Evolutionary conservation across 2,888 invertebrate genomes (phyloP).

Genomic region (Drosophila demipolita): DNA sequence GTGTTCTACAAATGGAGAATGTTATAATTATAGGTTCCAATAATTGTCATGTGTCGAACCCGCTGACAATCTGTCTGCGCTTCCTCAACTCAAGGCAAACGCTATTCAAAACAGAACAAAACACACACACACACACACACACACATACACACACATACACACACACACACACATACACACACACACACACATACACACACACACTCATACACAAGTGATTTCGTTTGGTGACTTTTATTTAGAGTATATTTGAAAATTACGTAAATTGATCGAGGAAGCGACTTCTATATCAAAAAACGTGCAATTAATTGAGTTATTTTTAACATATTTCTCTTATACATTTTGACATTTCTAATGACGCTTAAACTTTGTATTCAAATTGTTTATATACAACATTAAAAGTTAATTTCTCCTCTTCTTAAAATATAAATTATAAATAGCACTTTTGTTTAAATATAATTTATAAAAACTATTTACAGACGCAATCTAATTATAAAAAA

Average conservation of each 20-base stretch:
- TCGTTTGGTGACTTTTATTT: slow-evolving; percentile 36
- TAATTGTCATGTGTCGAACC: slow-evolving; percentile 61
- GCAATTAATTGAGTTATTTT: slow-evolving; percentile 59
- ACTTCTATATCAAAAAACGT: slow-evolving; percentile 38
- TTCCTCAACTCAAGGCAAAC: slow-evolving; percentile 59
- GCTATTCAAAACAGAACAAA: slow-evolving; percentile 1
- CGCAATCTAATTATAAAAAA: not conserved
- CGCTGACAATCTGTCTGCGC: slow-evolving; percentile 35
- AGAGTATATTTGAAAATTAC: slow-evolving; percentile 9
- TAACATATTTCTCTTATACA: not conserved
- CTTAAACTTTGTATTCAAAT: not conserved
- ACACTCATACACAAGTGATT: not conserved
- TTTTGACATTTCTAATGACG: not conserved
- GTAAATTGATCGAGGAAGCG: slow-evolving; percentile 35
- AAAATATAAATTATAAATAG: not conserved
- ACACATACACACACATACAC: not conserved
- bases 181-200: not conserved
- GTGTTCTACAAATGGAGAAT: slow-evolving; percentile 38
- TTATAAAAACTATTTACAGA: too few relatives aligned
- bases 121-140: not conserved
- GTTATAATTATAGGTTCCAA: slow-evolving; percentile 72
- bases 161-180: not conserved
- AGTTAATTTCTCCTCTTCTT: not conserved
- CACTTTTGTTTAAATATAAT: not conserved
- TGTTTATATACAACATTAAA: not conserved